phyloP scores from a whole-genome alignment of 2,888 invertebrate species.

The Fabriciana adippe region DNA sequence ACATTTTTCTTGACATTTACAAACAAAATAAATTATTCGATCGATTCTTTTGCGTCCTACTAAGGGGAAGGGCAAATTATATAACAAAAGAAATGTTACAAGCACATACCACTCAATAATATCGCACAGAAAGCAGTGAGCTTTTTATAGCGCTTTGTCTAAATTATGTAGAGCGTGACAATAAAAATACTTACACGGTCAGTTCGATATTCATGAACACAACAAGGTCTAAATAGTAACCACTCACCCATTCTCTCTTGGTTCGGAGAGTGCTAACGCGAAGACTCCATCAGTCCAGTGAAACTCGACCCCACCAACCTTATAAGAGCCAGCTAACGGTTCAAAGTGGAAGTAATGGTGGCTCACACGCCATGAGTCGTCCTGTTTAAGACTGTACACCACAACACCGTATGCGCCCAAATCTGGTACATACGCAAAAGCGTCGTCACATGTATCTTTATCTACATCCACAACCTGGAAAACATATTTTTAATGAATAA shows the following conservation, averaged over 20 bases:
- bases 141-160: slow-evolving; percentile 16
- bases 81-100: background rate
- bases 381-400: slow-evolving; percentile 87
- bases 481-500: background rate
- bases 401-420: slow-evolving; percentile 88
- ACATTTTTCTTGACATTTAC: no score
- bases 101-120: background rate
- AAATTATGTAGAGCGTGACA: slow-evolving; percentile 37
- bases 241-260: slow-evolving; percentile 79
- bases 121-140: background rate
- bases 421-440: slow-evolving; percentile 90
- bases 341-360: slow-evolving; percentile 94
- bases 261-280: slow-evolving; percentile 86
- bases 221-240: slow-evolving; percentile 38
- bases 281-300: slow-evolving; percentile 94
- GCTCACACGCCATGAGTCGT: slow-evolving; percentile 89
- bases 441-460: slow-evolving; percentile 86
- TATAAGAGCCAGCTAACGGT: slow-evolving; percentile 88
- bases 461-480: slow-evolving; percentile 87
- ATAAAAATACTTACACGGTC: slow-evolving; percentile 30
- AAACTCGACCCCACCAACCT: slow-evolving; percentile 89
- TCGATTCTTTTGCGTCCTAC: background rate
- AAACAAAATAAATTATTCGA: no score
- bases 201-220: slow-evolving; percentile 40
- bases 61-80: background rate